These are phyloP conservation scores for Apodemus speciosus DNA, from an alignment of 2,113 vertebrate genomes.

Conservation along the genomic window DNA sequence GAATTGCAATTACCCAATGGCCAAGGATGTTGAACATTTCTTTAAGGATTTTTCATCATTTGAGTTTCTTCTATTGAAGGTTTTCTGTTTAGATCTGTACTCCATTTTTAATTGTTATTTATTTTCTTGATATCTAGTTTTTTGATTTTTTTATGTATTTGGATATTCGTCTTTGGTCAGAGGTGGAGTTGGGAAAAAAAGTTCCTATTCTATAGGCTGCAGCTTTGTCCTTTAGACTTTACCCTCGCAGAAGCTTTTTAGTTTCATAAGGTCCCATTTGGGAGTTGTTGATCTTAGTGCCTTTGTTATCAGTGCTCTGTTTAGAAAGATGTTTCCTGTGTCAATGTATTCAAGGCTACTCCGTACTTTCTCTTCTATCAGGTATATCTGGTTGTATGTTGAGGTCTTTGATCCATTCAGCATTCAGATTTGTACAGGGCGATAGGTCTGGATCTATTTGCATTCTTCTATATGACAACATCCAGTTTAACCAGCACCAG, in stretches of 20 bases:
- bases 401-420: neutral
- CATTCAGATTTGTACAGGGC: neutral
- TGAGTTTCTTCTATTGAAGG: neutral
- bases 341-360: too few species aligned
- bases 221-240: neutral
- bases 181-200: neutral
- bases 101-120: neutral
- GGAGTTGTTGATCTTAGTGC: neutral
- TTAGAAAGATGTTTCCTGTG: too few species aligned
- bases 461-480: neutral
- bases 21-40: neutral
- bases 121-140: neutral
- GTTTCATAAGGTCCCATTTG: neutral
- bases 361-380: neutral
- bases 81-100: neutral
- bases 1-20: neutral
- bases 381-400: neutral
- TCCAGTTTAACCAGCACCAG: neutral
- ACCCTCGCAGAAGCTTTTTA: neutral
- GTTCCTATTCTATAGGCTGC: neutral
- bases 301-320: neutral
- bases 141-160: neutral
- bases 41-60: neutral
- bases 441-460: neutral
- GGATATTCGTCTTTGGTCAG: neutral